Evolutionary conservation across 2,888 invertebrate species (phyloP).

Genomic region (Drosophila rellima): DNA sequence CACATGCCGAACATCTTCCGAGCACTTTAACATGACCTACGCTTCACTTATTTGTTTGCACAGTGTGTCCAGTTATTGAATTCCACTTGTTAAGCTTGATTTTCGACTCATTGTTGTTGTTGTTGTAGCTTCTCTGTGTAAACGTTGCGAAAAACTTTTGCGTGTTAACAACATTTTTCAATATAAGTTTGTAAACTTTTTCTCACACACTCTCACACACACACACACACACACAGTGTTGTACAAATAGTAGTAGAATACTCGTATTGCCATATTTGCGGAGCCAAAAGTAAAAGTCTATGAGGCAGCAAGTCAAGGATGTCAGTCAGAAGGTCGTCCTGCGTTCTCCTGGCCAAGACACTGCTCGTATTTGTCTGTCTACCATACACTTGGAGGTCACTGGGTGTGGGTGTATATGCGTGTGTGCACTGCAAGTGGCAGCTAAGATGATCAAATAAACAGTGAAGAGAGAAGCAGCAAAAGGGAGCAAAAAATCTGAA

Average conservation of each 20-base stretch:
- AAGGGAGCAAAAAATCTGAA: constrained; percentile 56
- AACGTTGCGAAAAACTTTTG: constrained; percentile 79
- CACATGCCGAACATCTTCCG: constrained; percentile 51
- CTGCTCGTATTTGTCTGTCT: constrained; percentile 51
- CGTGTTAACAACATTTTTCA: constrained; percentile 81
- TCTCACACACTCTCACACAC: constrained; percentile 37
- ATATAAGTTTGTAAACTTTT: constrained; percentile 80
- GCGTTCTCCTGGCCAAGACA: constrained; percentile 41
- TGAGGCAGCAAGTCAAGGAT: constrained; percentile 77
- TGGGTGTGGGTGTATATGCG: constrained; percentile 16
- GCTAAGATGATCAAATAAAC: constrained; percentile 81
- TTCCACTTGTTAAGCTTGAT: constrained; percentile 77
- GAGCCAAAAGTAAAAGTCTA: constrained; percentile 81
- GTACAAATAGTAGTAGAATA: constrained; percentile 29
- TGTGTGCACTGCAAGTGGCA: constrained; percentile 72
- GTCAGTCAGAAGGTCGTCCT: constrained; percentile 71
- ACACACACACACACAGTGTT: constrained; percentile 18
- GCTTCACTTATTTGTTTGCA: constrained; percentile 61
- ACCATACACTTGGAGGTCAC: constrained; percentile 8
- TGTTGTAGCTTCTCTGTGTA: constrained; percentile 56
- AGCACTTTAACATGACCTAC: constrained; percentile 73
- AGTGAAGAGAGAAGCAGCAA: constrained; percentile 20
- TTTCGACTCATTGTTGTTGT: constrained; percentile 40
- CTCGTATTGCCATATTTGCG: constrained; percentile 57
- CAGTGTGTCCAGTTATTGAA: constrained; percentile 70